Conservation (phyloP, 2,888 invertebrate species). For the Chrysopilus asiliformis region DNA sequence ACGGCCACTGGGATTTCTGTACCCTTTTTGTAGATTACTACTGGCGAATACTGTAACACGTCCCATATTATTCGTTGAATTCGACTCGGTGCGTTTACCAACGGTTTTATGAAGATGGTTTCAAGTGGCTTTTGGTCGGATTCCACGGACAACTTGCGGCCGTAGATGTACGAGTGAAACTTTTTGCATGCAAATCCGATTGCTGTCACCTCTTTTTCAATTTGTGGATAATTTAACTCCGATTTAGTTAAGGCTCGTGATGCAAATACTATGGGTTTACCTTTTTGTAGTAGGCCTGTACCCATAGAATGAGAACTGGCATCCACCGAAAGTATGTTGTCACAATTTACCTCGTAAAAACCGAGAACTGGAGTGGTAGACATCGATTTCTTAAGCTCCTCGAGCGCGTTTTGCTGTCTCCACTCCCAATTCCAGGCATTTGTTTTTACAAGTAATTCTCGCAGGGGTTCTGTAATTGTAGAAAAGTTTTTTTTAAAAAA, state of each 20-base stretch:
- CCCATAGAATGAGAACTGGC: conserved; percentile 11
- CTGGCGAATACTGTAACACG: neutral
- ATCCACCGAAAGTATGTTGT: conserved; percentile 12
- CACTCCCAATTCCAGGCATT: conserved; percentile 5
- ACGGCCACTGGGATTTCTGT: neutral
- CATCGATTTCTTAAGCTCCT: conserved; percentile 10
- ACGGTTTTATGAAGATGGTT: neutral
- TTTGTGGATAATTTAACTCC: conserved; percentile 19
- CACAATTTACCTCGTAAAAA: conserved; percentile 15
- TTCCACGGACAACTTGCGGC: no score
- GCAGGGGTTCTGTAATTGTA: no score
- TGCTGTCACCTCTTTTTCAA: conserved; percentile 22
- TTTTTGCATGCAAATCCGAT: conserved; percentile 19
- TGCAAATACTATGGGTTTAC: neutral
- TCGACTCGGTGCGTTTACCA: conserved; percentile 13
- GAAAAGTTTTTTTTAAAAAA: no score
- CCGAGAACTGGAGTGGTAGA: conserved; percentile 11
- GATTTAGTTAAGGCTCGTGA: neutral
- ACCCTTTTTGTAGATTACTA: neutral
- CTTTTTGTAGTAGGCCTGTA: neutral
- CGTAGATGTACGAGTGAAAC: conserved; percentile 21
- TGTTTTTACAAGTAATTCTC: conserved; percentile 7
- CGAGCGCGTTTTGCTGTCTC: conserved; percentile 8
- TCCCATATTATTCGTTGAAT: neutral
- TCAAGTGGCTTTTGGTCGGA: conserved; percentile 14